phyloP scores from a whole-genome alignment of 2,888 invertebrate genomes.

The Caenorhabditis sulstoni region DNA sequence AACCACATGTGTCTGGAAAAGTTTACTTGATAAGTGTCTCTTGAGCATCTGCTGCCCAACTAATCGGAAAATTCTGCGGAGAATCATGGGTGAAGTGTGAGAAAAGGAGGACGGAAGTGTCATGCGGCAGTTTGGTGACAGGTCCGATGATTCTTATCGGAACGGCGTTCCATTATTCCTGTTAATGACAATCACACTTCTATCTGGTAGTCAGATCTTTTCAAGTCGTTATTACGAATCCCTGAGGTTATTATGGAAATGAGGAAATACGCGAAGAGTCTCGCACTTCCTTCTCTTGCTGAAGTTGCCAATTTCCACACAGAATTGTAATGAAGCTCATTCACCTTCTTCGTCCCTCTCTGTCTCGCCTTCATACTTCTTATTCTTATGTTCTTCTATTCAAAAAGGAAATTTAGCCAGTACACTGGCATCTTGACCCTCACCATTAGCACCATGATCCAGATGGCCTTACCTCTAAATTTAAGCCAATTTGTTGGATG shows the following conservation, averaged over 20 bases:
- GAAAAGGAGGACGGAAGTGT: slow-evolving; percentile 20
- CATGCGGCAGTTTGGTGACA: slow-evolving; percentile 39
- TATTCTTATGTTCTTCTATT: neutral
- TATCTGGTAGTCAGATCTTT: slow-evolving; percentile 45
- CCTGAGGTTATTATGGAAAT: slow-evolving; percentile 48
- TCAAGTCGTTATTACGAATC: slow-evolving; percentile 38
- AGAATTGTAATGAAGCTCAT: slow-evolving; percentile 56
- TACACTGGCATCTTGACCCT: neutral
- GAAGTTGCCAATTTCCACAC: slow-evolving; percentile 36
- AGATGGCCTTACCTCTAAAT: slow-evolving; percentile 51
- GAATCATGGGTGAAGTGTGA: slow-evolving; percentile 10
- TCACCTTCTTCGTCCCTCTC: slow-evolving; percentile 32
- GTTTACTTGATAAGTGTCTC: slow-evolving; percentile 50
- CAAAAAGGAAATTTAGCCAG: too few relatives aligned
- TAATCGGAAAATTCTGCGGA: slow-evolving; percentile 38
- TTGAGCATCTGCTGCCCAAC: slow-evolving; percentile 50
- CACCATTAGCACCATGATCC: slow-evolving; percentile 27
- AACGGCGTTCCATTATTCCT: slow-evolving; percentile 59
- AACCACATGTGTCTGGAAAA: slow-evolving; percentile 27
- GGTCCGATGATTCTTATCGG: slow-evolving; percentile 54
- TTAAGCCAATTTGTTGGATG: slow-evolving; percentile 45
- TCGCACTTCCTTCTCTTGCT: slow-evolving; percentile 17
- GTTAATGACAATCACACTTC: slow-evolving; percentile 55
- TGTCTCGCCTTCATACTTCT: neutral
- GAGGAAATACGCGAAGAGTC: slow-evolving; percentile 6